Conservation (phyloP, 2,888 invertebrate genomes). For the Trissonchulus latispiculum region DNA sequence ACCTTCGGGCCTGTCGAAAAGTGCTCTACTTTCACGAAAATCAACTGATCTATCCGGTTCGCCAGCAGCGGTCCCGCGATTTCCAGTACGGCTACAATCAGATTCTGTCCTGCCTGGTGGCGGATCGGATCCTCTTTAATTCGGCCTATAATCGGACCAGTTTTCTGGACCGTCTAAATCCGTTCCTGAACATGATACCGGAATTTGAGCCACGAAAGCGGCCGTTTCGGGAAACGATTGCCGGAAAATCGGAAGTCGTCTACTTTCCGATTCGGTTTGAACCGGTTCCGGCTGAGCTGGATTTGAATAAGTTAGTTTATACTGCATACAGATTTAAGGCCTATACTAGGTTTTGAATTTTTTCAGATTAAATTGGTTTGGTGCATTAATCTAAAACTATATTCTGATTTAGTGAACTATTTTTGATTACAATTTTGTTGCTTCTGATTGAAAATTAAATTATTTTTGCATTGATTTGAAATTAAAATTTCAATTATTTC, state of each 20-base stretch:
- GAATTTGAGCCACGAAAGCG: not conserved
- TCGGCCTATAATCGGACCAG: not conserved
- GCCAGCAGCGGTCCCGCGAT: slow-evolving; percentile 57
- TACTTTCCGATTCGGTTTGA: slow-evolving; percentile 4
- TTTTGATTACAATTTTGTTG: too few relatives aligned
- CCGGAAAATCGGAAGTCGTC: not conserved
- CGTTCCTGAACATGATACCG: slow-evolving; percentile 7
- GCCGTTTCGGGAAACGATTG: not conserved
- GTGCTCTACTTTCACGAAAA: slow-evolving; percentile 68
- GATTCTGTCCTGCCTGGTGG: slow-evolving; percentile 25
- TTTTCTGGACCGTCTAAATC: not conserved
- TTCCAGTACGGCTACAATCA: slow-evolving; percentile 67
- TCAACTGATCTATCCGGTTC: slow-evolving; percentile 61
- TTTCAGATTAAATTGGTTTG: too few relatives aligned
- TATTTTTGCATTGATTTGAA: too few relatives aligned
- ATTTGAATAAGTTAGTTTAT: too few relatives aligned
- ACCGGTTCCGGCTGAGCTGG: too few relatives aligned
- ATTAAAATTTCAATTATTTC: too few relatives aligned
- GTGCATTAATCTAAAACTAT: too few relatives aligned
- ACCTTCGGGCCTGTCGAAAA: slow-evolving; percentile 54
- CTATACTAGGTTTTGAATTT: too few relatives aligned
- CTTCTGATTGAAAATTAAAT: too few relatives aligned
- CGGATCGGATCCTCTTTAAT: not conserved
- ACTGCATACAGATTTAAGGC: too few relatives aligned
- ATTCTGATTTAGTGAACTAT: too few relatives aligned